Conservation (phyloP, 37 sponge, comb jelly and placozoan genomes). For the Cliona cf. orientalis region DNA sequence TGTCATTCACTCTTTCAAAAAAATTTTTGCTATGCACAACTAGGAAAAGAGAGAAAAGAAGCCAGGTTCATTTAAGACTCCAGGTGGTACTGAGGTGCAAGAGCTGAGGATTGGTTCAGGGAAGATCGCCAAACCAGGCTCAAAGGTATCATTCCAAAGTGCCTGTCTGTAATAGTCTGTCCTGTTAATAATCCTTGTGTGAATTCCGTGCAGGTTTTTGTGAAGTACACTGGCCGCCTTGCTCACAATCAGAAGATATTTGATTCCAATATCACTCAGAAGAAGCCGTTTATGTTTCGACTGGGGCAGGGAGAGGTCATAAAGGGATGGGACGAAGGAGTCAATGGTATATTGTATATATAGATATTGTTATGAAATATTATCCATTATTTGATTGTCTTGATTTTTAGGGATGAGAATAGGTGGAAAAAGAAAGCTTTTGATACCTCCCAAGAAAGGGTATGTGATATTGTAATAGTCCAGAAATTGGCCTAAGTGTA, state of each 20-base stretch:
- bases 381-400: not conserved
- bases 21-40: not conserved
- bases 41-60: not conserved
- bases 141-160: too few relatives aligned
- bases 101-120: slow-evolving; percentile 7
- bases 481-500: too few relatives aligned
- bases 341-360: slow-evolving; percentile 7
- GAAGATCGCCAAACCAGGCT: slow-evolving; percentile 3
- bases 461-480: not conserved
- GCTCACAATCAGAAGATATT: slow-evolving; percentile 16
- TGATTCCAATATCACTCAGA: slow-evolving; percentile 2
- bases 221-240: slow-evolving; percentile 25
- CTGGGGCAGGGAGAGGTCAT: slow-evolving; percentile 46
- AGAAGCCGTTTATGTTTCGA: slow-evolving; percentile 18
- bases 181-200: not conserved
- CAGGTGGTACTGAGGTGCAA: slow-evolving; percentile 11
- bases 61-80: not conserved
- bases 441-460: slow-evolving; percentile 4
- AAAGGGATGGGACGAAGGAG: slow-evolving; percentile 37
- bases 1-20: too few relatives aligned
- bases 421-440: slow-evolving; percentile 12
- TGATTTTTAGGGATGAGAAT: slow-evolving; percentile 16
- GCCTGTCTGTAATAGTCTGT: too few relatives aligned
- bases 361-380: not conserved
- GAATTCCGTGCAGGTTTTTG: slow-evolving; percentile 12